Evolutionary conservation across 1,140 invertebrate species (phyloP), one percentile per base, ranked within the genome.

Genomic region (Zaprionus capensis): DNA sequence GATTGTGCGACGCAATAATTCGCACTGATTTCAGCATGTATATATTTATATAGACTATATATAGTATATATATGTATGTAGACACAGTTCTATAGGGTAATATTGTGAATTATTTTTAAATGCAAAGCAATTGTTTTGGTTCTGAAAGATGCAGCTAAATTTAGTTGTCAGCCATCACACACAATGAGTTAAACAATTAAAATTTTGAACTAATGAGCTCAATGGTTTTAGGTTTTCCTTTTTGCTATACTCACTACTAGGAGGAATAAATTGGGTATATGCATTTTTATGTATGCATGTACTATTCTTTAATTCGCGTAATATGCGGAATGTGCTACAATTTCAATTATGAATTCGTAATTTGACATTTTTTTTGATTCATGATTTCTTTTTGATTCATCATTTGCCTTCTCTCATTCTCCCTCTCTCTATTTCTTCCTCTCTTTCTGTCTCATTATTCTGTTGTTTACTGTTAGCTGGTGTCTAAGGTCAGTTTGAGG

Each of bases 401-500:
- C n/a, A 56, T 56, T 56, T 6, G 4, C 1, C 11, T 11, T 56
- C 36, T 17, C 6, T 57, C 28, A 14, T 14, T 20, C 15, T 44
- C 15, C 4, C 31, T 15, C 14, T 58, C 44, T 69, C 46, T 63
- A 31, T 71, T 3, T 12, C 12, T 59, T 53, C 62, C 4, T 28
- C 55, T 28, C 38, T 74, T 56, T 72, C 34, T 28, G 15, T 76
- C 62, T 51, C 28, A 57, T 66, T 72, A n/a, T 61, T 80, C 63
- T 71, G 51, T 24, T 71, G 3, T 41, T 74, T 76, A 57, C 65
- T 73, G 66, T 49, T 78, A 87, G 20, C 12, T 46, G n/a, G 80
- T 85, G 85, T 63, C 86, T 90, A 85, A 91, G 85, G 85, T 90
- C 86, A 90, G 85, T 78, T 81, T 73, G 78, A 65, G 68, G 71